Base-by-base conservation (phyloP, 2,888 invertebrate species). In the Macaria notata region DNA sequence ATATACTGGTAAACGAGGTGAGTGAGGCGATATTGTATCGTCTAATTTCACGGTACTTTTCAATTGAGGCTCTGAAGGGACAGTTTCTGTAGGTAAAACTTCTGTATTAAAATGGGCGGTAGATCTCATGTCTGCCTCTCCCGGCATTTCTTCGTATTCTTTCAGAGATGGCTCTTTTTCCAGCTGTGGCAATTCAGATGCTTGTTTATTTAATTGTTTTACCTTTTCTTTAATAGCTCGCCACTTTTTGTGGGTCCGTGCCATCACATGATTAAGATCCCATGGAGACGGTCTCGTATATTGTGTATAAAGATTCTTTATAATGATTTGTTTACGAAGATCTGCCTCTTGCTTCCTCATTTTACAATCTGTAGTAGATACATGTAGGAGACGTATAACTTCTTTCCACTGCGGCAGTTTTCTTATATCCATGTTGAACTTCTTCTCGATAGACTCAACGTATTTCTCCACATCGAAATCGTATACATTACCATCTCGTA, bases 221-320 rank as follows among this genome's bases (percentile, higher is more conserved):
- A 33, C 5, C 9, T 62, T 54, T 2, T 49, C 45, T 68, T 75
- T 61, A 30, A 79, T 60, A 48, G 63, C 53, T 58, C 71, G 49
- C 88, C 88, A 87, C 63, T 70, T 72, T n/a, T 67, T 68, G 39
- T 76, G 68, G 46, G 88, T 88, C 66, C 88, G 81, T 49, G 71
- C 72, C 41, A 86, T 67, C 45, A 72, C 69, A 6, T 78, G 72
- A 3, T 81, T 83, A 56, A 88, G 66, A 52, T 80, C 74, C 69
- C 88, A 88, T 0, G 90, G 88, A 1, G 88, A 81, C 41, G 63
- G 66, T 66, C 84, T 81, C 8, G 68, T 75, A 9, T 64, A 69
- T 65, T 90, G 72, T 46, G 64, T 65, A 44, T 75, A 80, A 41
- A 91, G 63, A 59, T 84, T 88, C 3, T 84, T 60, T 59, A 89